phyloP scores from a whole-genome alignment of 2,113 vertebrate species.

The Jaculus jaculus region DNA sequence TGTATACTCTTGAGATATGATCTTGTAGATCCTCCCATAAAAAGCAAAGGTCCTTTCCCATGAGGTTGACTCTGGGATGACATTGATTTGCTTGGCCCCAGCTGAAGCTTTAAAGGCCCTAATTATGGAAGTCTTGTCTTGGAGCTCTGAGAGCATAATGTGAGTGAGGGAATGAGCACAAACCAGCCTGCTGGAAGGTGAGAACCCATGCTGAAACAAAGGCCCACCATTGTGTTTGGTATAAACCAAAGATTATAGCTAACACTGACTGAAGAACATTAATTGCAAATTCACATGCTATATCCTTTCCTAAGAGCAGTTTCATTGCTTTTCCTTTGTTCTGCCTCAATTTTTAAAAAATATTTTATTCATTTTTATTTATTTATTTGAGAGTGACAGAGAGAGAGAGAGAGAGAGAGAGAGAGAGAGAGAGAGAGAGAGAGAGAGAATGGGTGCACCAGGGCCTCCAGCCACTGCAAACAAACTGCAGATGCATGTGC shows the following conservation, averaged over 20 bases:
- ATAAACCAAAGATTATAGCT: background rate
- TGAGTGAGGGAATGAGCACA: background rate
- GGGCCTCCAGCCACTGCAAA: too few species aligned
- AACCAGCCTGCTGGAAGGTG: background rate
- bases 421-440: too few species aligned
- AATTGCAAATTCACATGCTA: background rate
- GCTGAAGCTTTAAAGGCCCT: background rate
- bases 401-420: too few species aligned
- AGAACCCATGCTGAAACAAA: background rate
- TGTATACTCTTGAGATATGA: background rate
- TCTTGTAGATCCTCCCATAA: background rate
- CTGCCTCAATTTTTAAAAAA: background rate
- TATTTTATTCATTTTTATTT: too few species aligned
- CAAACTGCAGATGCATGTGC: too few species aligned
- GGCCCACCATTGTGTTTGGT: background rate
- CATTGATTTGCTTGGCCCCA: background rate
- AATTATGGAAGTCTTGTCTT: background rate
- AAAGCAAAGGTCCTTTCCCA: slow-evolving; percentile 1
- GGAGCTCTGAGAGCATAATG: slow-evolving; percentile 20
- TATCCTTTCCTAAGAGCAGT: background rate
- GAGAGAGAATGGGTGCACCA: too few species aligned
- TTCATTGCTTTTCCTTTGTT: slow-evolving; percentile 15
- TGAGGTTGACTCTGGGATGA: background rate
- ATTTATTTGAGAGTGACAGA: too few species aligned
- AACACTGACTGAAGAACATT: background rate